phyloP scores from a whole-genome alignment of 2,888 invertebrate species.

The Meteorus colon region DNA sequence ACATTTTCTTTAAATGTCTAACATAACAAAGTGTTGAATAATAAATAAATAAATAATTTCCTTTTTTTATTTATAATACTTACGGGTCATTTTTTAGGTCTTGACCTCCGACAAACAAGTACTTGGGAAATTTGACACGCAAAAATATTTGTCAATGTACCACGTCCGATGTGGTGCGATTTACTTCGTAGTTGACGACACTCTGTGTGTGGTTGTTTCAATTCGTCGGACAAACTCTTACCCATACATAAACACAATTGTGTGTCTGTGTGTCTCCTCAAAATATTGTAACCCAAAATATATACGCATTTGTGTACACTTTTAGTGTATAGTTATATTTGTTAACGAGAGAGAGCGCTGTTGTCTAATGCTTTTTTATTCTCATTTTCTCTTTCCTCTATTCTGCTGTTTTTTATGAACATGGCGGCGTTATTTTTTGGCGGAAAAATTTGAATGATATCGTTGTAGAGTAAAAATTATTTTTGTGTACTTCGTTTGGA shows the following conservation, averaged over 20 bases:
- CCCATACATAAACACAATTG: background rate
- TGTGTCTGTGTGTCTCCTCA: background rate
- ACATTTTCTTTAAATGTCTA: background rate
- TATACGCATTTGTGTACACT: conserved; percentile 6
- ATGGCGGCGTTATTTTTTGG: too few relatives aligned
- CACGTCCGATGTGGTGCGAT: conserved; percentile 29
- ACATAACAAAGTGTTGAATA: background rate
- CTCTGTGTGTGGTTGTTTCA: conserved; percentile 19
- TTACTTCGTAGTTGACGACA: conserved; percentile 5
- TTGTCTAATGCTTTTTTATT: background rate
- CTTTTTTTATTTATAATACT: conserved; percentile 50
- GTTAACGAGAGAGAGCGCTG: background rate
- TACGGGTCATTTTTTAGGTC: conserved; percentile 71
- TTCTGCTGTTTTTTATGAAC: too few relatives aligned
- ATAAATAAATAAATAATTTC: background rate
- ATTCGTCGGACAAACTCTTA: background rate
- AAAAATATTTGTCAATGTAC: conserved; percentile 24
- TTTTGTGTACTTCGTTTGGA: too few relatives aligned
- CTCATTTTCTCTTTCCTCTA: too few relatives aligned
- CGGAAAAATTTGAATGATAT: too few relatives aligned
- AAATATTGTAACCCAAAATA: conserved; percentile 5
- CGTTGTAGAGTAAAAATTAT: too few relatives aligned
- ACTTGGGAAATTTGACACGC: conserved; percentile 58
- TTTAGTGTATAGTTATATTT: background rate
- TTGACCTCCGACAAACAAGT: conserved; percentile 71